Evolutionary conservation across 2,113 vertebrate genomes (phyloP), one percentile per base, ranked within the genome.

Genomic region (Eonycteris spelaea): DNA sequence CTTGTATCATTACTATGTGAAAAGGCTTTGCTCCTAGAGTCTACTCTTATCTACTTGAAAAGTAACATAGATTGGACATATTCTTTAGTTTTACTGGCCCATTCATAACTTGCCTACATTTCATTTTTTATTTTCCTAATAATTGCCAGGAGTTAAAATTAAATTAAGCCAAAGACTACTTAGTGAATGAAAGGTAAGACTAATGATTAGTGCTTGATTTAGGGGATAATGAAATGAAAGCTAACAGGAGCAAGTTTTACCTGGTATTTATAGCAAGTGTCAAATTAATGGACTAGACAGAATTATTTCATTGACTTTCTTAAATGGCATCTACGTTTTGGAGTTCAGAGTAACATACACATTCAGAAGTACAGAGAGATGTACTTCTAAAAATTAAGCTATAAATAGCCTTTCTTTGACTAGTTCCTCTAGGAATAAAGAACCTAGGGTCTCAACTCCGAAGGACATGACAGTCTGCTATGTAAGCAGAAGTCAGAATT

Each of bases 241-340:
- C 59, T 70, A 79, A 91, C 15, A 71, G n/a, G 40, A 73, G 4
- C n/a, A 78, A n/a, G 1, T 86, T 74, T 86, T 79, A 40, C 24
- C 57, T 55, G 3, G 21, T 90, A 91, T 80, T 94, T 87, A 94
- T 84, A 57, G 35, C 51, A 91, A 91, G 22, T 59, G 65, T 95
- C 67, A 94, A 92, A 86, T 90, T 95, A 91, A 79, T 79, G 68
- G 13, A 86, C 26, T 43, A 92, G 55, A 71, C 24, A 86, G 38
- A 97, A 96, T 77, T 26, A 94, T 91, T 90, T 95, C 55, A 86
- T 79, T 59, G 61, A 94, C 53, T 90, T 22, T 82, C 30, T 55
- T 28, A 43, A 95, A 61, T 24, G 43, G 3, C n/a, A 38, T 73
- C 83, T 94, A 94, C 35, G 28, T 88, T 68, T 88, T 92, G n/a